Conservation (phyloP, 2,888 invertebrate genomes). For the Phytoseiulus persimilis region DNA sequence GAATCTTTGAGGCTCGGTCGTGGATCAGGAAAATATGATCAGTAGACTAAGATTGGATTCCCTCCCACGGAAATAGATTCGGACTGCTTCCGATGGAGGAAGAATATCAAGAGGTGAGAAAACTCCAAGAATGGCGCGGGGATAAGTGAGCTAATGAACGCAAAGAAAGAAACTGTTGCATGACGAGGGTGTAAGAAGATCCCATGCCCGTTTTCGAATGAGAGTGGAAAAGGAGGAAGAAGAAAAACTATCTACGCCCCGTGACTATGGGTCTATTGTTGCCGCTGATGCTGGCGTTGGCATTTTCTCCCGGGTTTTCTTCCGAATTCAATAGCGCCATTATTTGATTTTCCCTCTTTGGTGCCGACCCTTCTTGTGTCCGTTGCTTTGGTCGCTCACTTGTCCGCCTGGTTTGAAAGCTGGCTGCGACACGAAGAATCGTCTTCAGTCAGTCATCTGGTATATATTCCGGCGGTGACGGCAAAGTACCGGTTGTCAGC, state of each 20-base stretch:
- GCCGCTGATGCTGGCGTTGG: background rate
- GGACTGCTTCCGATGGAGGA: too few species aligned
- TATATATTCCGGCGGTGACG: background rate
- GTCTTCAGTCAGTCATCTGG: background rate
- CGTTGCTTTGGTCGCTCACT: background rate
- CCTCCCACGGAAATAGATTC: too few species aligned
- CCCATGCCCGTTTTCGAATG: background rate
- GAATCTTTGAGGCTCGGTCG: too few species aligned
- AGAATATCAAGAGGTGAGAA: background rate
- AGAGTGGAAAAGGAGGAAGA: background rate
- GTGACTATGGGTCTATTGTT: background rate
- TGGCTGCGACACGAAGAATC: background rate
- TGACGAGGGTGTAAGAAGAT: background rate
- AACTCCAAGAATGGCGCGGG: background rate
- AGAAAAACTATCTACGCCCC: background rate
- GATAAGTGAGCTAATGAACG: too few species aligned
- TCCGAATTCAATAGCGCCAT: conserved; percentile 5
- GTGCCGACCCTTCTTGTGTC: background rate
- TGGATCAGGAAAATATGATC: too few species aligned
- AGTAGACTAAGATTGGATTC: too few species aligned
- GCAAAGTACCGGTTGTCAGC: background rate
- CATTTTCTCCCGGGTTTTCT: background rate
- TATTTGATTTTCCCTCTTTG: background rate
- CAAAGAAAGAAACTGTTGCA: background rate
- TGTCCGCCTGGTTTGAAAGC: background rate